phyloP scores from a whole-genome alignment of 2,113 vertebrate genomes.

The Ariopsis seemanni region DNA sequence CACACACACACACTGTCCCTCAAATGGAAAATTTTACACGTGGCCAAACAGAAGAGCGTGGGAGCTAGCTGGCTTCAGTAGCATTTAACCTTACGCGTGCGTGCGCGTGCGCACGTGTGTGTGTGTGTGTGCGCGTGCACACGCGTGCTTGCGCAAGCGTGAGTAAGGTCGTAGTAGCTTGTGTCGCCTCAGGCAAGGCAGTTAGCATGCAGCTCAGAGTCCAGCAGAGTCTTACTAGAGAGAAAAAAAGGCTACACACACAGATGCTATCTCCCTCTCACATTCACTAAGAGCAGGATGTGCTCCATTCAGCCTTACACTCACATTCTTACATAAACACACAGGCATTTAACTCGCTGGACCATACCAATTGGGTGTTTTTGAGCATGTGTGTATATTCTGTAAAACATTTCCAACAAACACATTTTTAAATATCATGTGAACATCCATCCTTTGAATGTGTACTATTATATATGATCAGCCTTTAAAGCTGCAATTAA shows the following conservation, averaged over 20 bases:
- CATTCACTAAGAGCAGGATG: neutral
- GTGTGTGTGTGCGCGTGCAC: conserved; percentile 42
- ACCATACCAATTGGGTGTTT: neutral
- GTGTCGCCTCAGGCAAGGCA: conserved; percentile 46
- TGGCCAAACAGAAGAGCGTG: neutral
- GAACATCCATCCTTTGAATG: neutral
- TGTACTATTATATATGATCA: neutral
- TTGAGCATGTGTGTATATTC: conserved; percentile 10
- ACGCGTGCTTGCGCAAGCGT: neutral
- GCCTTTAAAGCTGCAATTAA: neutral
- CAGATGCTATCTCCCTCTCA: conserved; percentile 18
- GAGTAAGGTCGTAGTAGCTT: conserved; percentile 47
- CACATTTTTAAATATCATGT: neutral
- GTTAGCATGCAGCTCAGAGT: conserved; percentile 48
- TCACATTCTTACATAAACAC: neutral
- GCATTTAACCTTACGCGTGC: conserved; percentile 33
- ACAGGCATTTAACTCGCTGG: conserved; percentile 10
- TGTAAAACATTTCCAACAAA: neutral
- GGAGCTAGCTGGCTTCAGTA: conserved; percentile 7
- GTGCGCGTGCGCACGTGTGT: conserved; percentile 32
- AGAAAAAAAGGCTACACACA: conserved; percentile 15
- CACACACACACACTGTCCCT: neutral
- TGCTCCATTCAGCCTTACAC: neutral
- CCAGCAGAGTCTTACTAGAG: conserved; percentile 27
- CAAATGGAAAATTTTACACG: neutral